Evolutionary conservation across 1,140 invertebrate genomes (phyloP).

Genomic region (Nixonia krombeini): DNA sequence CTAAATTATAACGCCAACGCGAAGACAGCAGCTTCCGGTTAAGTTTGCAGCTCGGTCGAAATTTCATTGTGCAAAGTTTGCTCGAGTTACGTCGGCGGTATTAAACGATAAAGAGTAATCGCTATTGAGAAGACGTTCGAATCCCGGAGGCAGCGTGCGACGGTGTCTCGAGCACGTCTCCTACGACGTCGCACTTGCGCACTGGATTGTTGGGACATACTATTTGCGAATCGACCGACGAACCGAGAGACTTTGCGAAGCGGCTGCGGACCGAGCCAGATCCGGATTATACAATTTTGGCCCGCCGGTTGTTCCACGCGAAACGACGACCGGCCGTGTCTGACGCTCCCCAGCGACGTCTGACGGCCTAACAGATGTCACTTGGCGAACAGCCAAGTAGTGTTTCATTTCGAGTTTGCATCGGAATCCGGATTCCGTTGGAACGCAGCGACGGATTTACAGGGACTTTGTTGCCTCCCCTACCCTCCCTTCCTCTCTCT

Average conservation of each 20-base stretch:
- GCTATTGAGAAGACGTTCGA: constrained; percentile 37
- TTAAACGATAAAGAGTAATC: constrained; percentile 46
- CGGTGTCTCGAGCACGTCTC: constrained; percentile 15
- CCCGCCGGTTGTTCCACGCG: constrained; percentile 27
- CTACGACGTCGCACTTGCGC: constrained; percentile 19
- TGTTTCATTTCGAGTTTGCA: constrained; percentile 58
- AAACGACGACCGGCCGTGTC: constrained; percentile 30
- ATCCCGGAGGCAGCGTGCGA: constrained; percentile 17
- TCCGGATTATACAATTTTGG: constrained; percentile 47
- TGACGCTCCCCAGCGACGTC: constrained; percentile 42
- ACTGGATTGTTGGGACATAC: constrained; percentile 21
- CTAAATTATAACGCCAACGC: constrained; percentile 37
- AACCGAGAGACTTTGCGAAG: constrained; percentile 1
- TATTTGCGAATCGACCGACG: constrained; percentile 27
- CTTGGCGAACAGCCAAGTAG: constrained; percentile 56
- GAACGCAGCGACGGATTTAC: constrained; percentile 45
- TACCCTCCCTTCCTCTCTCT: constrained; percentile 18
- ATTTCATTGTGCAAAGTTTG: constrained; percentile 43
- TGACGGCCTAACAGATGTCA: constrained; percentile 51
- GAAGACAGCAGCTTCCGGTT: constrained; percentile 20
- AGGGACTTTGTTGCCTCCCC: constrained; percentile 16
- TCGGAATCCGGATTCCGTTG: constrained; percentile 48
- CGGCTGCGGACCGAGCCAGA: constrained; percentile 17
- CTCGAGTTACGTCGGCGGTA: constrained; percentile 36
- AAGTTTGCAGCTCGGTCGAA: constrained; percentile 33